These are phyloP conservation scores for Crambe crambe DNA, from an alignment of 37 sponge, comb jelly and placozoan genomes.

Conservation along the genomic window DNA sequence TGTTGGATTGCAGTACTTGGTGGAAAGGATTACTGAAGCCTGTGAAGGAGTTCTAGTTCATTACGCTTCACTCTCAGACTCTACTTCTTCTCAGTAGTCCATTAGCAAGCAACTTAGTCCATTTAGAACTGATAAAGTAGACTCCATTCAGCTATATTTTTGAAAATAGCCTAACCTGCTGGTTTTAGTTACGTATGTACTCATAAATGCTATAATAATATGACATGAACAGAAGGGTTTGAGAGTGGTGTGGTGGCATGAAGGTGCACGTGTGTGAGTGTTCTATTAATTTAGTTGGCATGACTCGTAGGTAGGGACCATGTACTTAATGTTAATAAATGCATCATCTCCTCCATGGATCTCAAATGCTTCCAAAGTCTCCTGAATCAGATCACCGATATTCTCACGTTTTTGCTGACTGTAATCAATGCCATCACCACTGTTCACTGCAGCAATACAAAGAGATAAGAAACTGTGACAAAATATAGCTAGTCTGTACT, in stretches of 20 bases:
- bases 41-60: neutral
- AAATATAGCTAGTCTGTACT: conserved; percentile 9
- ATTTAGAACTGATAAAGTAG: neutral
- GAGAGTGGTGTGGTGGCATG: no score
- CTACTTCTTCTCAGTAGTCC: neutral
- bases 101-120: no score
- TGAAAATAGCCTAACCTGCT: no score
- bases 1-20: neutral
- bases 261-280: no score
- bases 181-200: no score
- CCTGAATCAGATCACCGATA: conserved; percentile 94
- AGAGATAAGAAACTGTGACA: neutral
- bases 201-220: no score
- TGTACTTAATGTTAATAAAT: conserved; percentile 99
- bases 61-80: neutral
- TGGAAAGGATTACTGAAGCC: conserved; percentile 1
- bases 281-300: conserved; percentile 81
- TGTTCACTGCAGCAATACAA: conserved; percentile 70
- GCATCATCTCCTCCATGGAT: conserved; percentile 93
- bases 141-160: neutral
- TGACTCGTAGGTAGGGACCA: conserved; percentile 99
- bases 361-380: conserved; percentile 96
- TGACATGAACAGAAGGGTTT: no score
- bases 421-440: conserved; percentile 98
- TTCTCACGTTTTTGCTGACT: conserved; percentile 98